Percentiles rank a stretch among this genome's conserved stretches.
phyloP scores from a whole-genome alignment of 1,140 invertebrate species.

The Anoplophora glabripennis region DNA sequence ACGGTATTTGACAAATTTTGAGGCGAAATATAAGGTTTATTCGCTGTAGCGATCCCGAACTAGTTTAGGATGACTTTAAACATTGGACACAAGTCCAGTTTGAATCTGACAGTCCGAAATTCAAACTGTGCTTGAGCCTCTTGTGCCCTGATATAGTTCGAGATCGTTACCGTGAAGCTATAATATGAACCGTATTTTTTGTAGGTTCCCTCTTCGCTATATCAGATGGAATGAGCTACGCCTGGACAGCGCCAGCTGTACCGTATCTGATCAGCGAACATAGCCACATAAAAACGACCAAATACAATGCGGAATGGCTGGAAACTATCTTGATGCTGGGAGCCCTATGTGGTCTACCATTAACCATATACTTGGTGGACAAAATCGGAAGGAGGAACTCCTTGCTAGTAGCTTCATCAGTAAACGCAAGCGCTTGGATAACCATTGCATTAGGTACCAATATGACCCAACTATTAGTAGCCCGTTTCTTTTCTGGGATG shows the following conservation, averaged over 20 bases:
- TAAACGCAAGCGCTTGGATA: conserved; percentile 62
- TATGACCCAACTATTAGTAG: conserved; percentile 53
- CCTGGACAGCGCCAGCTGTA: conserved; percentile 40
- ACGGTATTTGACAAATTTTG: no score
- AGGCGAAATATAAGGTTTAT: no score
- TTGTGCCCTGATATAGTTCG: no score
- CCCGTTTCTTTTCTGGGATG: conserved; percentile 45
- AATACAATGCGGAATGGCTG: conserved; percentile 54
- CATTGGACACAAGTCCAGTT: no score
- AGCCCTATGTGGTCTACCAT: conserved; percentile 58
- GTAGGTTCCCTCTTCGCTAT: conserved; percentile 33
- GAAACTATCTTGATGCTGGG: conserved; percentile 61
- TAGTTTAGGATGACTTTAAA: no score
- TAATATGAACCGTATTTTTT: conserved; percentile 9
- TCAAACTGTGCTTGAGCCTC: no score
- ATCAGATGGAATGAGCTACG: conserved; percentile 38
- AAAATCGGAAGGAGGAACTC: conserved; percentile 62
- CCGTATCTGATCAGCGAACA: conserved; percentile 49
- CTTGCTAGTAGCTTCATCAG: conserved; percentile 54
- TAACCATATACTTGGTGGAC: conserved; percentile 56
- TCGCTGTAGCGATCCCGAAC: no score
- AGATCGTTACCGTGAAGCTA: no score
- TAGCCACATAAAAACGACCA: conserved; percentile 40
- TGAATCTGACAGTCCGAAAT: no score
- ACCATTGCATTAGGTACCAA: conserved; percentile 53